phyloP scores from a whole-genome alignment of 2,797 vertebrate genomes.

The Phylloscopus collybita region DNA sequence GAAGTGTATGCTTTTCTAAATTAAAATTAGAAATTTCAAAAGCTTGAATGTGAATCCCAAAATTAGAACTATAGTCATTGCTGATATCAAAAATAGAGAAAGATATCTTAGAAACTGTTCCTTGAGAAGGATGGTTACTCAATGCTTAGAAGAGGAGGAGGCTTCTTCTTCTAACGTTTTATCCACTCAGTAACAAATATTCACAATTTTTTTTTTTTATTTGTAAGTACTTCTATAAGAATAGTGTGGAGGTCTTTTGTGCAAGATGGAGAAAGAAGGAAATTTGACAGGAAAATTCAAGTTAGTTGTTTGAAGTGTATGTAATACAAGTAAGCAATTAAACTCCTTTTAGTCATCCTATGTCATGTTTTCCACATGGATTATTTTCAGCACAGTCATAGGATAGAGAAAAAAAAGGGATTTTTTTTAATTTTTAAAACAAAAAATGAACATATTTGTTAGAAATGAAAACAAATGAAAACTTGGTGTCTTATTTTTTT shows the following conservation, averaged over 20 bases:
- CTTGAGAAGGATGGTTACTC: not conserved
- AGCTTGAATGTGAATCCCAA: not conserved
- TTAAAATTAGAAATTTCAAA: not conserved
- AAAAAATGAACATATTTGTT: not conserved
- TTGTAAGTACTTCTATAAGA: not conserved
- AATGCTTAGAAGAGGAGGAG: not conserved
- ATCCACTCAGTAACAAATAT: not conserved
- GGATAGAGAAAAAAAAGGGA: rapidly evolving
- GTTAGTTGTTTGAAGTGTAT: not conserved
- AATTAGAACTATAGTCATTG: not conserved
- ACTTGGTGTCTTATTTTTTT: not conserved
- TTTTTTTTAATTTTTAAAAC: not conserved
- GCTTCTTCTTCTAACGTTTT: not conserved
- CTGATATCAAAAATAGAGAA: not conserved
- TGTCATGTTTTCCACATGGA: not conserved
- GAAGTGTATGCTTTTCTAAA: rapidly evolving
- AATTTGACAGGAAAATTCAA: not conserved
- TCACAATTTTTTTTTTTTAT: not conserved
- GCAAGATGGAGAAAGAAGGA: not conserved
- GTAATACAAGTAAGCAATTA: not conserved
- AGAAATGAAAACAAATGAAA: not conserved
- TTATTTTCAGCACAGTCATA: not conserved
- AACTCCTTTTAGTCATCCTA: not conserved
- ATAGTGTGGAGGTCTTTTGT: rapidly evolving
- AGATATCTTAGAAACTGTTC: rapidly evolving